Evolutionary conservation across 2,888 invertebrate species (phyloP).

Genomic region (Scrobipalpa costella): DNA sequence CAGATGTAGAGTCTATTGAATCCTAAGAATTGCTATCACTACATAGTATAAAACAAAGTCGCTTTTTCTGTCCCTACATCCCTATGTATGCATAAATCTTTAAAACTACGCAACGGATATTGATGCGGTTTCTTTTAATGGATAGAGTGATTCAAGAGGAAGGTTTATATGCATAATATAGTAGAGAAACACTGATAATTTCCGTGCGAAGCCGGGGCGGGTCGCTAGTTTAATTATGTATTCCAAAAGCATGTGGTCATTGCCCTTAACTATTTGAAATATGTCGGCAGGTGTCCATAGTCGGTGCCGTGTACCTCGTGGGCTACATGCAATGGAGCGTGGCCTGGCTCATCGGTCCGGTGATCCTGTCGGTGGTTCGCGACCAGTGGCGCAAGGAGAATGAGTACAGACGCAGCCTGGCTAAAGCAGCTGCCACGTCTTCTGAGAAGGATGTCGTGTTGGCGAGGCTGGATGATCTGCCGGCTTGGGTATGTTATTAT

Average conservation of each 20-base stretch:
- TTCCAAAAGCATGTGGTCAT: not conserved
- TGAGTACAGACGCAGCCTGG: conserved; percentile 86
- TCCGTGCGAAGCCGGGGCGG: too few relatives aligned
- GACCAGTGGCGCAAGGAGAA: conserved; percentile 90
- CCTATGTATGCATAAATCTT: too few relatives aligned
- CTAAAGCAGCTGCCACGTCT: conserved; percentile 87
- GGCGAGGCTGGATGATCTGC: conserved; percentile 93
- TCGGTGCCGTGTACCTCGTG: conserved; percentile 88
- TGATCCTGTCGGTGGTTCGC: conserved; percentile 88
- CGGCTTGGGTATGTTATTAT: conserved; percentile 90
- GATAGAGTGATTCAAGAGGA: too few relatives aligned
- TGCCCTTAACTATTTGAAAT: not conserved
- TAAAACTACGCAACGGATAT: too few relatives aligned
- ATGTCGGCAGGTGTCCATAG: conserved; percentile 81
- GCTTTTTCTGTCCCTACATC: too few relatives aligned
- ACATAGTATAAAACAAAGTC: too few relatives aligned
- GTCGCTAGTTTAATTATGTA: not conserved
- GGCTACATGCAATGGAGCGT: conserved; percentile 94
- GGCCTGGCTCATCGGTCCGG: conserved; percentile 92
- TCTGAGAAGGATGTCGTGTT: conserved; percentile 94
- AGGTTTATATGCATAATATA: too few relatives aligned
- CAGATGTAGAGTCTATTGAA: too few relatives aligned
- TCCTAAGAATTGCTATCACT: too few relatives aligned
- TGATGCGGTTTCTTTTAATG: too few relatives aligned
- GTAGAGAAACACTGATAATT: too few relatives aligned